A percentile compares a stretch with the other conserved stretches of the same genome.
These are phyloP conservation scores for Cheilosia pagana DNA, from an alignment of 2,888 invertebrate species.

Conservation along the genomic window DNA sequence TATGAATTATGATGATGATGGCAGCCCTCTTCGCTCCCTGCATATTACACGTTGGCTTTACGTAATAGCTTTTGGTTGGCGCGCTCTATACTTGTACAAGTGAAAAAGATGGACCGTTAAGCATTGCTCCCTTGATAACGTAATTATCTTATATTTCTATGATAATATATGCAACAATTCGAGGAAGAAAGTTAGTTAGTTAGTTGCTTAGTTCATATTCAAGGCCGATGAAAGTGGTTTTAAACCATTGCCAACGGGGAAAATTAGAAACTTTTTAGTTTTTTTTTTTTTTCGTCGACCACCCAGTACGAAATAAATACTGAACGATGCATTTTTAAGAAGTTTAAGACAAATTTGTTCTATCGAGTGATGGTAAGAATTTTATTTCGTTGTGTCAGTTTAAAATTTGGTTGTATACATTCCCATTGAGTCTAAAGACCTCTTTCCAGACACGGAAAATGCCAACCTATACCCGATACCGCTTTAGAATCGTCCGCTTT, in stretches of 20 bases:
- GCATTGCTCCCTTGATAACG: constrained; percentile 13
- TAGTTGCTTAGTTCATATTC: constrained; percentile 26
- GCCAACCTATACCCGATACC: too few species aligned
- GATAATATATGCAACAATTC: constrained; percentile 31
- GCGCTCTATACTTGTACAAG: neutral
- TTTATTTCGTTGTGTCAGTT: too few species aligned
- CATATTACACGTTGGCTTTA: neutral
- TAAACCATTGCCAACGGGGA: constrained; percentile 20
- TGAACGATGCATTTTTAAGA: neutral
- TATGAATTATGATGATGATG: constrained; percentile 51
- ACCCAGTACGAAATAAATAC: neutral
- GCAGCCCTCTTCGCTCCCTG: neutral
- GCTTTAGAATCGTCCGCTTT: too few species aligned
- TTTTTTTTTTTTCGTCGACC: neutral
- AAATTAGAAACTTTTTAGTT: constrained; percentile 33
- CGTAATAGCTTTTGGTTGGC: constrained; percentile 3
- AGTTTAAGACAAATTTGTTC: too few species aligned
- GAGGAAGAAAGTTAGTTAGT: constrained; percentile 42
- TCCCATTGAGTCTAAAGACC: too few species aligned
- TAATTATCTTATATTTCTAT: constrained; percentile 33
- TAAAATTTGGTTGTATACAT: too few species aligned
- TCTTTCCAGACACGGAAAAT: too few species aligned
- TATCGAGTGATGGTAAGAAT: too few species aligned
- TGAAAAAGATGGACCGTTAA: neutral
- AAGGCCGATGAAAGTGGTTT: constrained; percentile 53